phyloP scores from a whole-genome alignment of 2,113 vertebrate genomes.

The Tachuris rubrigastra region DNA sequence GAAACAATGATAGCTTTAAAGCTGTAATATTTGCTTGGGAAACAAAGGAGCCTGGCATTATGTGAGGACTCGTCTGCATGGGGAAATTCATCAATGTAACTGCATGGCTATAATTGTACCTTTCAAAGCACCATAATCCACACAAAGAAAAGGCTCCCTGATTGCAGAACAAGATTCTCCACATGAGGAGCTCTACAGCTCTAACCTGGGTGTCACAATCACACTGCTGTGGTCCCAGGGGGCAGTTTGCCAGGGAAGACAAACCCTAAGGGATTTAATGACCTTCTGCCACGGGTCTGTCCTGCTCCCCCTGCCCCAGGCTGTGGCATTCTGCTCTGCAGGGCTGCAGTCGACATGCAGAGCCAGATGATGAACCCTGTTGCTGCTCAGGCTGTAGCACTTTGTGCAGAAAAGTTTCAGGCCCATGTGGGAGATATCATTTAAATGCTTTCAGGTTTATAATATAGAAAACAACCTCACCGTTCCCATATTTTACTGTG shows the following conservation, averaged over 20 bases:
- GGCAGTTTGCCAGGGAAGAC: background rate
- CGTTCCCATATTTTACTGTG: background rate
- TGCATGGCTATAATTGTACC: background rate
- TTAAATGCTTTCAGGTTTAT: background rate
- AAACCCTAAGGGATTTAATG: rapidly evolving
- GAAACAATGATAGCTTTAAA: conserved; percentile 17
- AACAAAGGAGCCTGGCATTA: background rate
- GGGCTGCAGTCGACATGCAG: too few species aligned
- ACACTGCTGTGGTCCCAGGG: rapidly evolving
- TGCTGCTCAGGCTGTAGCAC: background rate
- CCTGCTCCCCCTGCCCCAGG: background rate
- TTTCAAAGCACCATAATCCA: background rate
- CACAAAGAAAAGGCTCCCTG: background rate
- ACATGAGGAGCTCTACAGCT: rapidly evolving
- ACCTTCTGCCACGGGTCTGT: background rate
- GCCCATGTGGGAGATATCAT: background rate
- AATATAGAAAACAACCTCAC: rapidly evolving
- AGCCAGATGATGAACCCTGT: background rate
- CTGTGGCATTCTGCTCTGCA: background rate
- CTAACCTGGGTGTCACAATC: rapidly evolving
- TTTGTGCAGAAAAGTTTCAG: rapidly evolving
- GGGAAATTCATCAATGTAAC: background rate
- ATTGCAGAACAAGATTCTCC: background rate
- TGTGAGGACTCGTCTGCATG: background rate
- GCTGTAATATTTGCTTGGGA: background rate